Evolutionary conservation across 2,888 invertebrate genomes (phyloP).

Genomic region (Didymodactylos carnosus): DNA sequence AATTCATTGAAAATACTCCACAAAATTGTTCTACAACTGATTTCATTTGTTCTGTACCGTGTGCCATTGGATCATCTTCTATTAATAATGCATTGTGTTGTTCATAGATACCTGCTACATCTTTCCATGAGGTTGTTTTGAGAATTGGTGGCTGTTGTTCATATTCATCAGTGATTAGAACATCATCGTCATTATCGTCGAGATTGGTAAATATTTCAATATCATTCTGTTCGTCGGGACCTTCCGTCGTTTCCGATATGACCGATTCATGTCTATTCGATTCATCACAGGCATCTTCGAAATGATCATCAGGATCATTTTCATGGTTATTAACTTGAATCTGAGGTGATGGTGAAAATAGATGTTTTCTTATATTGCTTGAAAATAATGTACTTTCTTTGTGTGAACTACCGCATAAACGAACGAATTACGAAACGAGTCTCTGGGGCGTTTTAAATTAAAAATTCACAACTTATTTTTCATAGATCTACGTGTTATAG

Average conservation of each 20-base stretch:
- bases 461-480: no score
- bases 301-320: not conserved
- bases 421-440: no score
- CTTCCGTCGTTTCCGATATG: not conserved
- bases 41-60: constrained; percentile 16
- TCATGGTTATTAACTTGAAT: not conserved
- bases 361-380: no score
- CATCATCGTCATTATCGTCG: not conserved
- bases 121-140: not conserved
- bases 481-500: no score
- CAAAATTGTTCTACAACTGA: constrained; percentile 29
- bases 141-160: no score
- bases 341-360: not conserved
- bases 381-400: no score
- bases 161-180: no score
- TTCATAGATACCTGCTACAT: not conserved
- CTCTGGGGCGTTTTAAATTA: no score
- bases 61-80: constrained; percentile 17
- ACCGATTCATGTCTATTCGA: not conserved
- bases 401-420: no score
- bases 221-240: not conserved
- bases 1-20: no score
- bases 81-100: not conserved
- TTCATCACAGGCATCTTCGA: not conserved
- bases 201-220: not conserved